phyloP scores from a whole-genome alignment of 2,888 invertebrate genomes.

The Siphlonurus alternatus region DNA sequence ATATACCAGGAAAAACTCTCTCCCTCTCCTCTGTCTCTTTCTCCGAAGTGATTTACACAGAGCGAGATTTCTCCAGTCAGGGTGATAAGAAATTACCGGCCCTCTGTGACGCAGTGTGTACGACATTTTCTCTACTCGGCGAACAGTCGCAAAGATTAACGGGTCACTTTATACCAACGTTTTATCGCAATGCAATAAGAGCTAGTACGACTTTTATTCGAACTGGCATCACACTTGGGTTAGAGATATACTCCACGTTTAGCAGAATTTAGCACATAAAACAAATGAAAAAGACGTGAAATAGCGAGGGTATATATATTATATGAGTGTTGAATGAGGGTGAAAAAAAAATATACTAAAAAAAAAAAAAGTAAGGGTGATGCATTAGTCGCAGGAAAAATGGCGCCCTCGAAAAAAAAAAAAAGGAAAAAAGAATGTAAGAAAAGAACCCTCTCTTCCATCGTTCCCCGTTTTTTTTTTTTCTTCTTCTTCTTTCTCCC shows the following conservation, averaged over 20 bases:
- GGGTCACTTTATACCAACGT: background rate
- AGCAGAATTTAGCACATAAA: slow-evolving; percentile 1
- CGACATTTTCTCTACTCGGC: background rate
- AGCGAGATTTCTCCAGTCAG: background rate
- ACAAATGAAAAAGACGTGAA: background rate
- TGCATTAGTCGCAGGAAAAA: background rate
- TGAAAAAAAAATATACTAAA: background rate
- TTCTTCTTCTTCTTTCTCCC: too few species aligned
- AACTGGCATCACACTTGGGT: background rate
- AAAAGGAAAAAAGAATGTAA: background rate
- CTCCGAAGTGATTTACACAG: background rate
- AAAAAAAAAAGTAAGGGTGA: background rate
- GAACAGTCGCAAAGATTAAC: slow-evolving; percentile 1
- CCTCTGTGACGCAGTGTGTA: too few species aligned
- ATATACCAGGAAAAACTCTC: too few species aligned
- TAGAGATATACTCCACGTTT: background rate
- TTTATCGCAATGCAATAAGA: background rate
- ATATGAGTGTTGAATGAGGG: background rate
- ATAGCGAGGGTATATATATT: background rate
- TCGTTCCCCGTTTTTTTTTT: background rate
- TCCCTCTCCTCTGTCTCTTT: too few species aligned
- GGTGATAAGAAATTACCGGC: background rate
- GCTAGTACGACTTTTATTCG: background rate
- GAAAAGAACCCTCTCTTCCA: background rate
- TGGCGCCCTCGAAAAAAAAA: slow-evolving; percentile 1